phyloP scores from a whole-genome alignment of 2,113 vertebrate genomes.

The Hypanus sabinus region DNA sequence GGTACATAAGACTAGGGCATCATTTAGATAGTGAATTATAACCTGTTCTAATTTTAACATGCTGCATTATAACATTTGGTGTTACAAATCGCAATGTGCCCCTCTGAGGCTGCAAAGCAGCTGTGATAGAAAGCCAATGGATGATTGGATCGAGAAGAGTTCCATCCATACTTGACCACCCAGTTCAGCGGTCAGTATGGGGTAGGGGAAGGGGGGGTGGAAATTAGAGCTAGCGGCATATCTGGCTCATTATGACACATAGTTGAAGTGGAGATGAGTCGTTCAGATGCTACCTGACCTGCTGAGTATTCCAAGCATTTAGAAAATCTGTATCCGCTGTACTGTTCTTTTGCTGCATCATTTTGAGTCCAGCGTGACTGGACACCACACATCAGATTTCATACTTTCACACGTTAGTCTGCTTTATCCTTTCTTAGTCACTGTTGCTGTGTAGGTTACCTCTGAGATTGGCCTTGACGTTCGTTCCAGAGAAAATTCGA shows the following conservation, averaged over 20 bases:
- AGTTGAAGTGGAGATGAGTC: background rate
- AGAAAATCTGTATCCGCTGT: too few relatives aligned
- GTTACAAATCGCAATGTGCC: background rate
- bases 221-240: too few relatives aligned
- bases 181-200: too few relatives aligned
- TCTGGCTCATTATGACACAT: too few relatives aligned
- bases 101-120: background rate
- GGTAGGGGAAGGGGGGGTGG: too few relatives aligned
- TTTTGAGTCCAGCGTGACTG: too few relatives aligned
- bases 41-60: background rate
- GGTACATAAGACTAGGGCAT: background rate
- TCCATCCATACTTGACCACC: too few relatives aligned
- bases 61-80: background rate
- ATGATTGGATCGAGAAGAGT: background rate
- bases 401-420: background rate
- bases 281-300: too few relatives aligned
- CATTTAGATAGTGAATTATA: background rate
- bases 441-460: slow-evolving; percentile 43
- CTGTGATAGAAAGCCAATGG: background rate
- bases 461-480: slow-evolving; percentile 52
- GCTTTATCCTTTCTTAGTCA: background rate
- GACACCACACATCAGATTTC: too few relatives aligned
- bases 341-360: too few relatives aligned
- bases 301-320: too few relatives aligned
- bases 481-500: slow-evolving; percentile 52